Evolutionary conservation across 2,797 vertebrate species (phyloP), one percentile per base, ranked within the genome.

Genomic region (Antennarius maculatus): DNA sequence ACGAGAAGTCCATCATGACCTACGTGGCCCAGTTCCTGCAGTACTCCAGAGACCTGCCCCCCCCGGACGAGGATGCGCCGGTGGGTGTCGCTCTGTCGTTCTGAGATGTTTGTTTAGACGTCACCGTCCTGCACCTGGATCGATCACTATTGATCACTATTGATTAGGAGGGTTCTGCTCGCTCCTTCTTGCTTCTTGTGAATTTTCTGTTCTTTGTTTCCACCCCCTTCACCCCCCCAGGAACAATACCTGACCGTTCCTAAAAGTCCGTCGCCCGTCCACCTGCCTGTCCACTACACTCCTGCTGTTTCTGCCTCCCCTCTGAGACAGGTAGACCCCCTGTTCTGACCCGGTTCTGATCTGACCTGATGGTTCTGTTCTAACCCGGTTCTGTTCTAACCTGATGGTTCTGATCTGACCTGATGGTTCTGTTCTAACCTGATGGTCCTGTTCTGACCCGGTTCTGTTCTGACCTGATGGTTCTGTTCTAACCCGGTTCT

Each of bases 1-100:
- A 99, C 80, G 97, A 99, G 88, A 99, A 97, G 91, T 99, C 97
- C 39, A 96, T 99, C 84, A 99, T 99, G 95, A 99, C 96, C 1
- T 99, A 99, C 0, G 96, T 99, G 89, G 94, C 97, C 11, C 97
- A 98, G 88, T 99, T 99, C 88, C 92, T 99, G 45, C 95, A 95
- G 74, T 97, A 97, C 89, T 97, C 96, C 72, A 96, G 90, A 85
- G 94, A 94, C 23, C 55, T 82, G 17, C 82, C 84, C 3, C 61
- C 63, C 7, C 15, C 88, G 16, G 93, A 92, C 59, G 92, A 92
- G 2, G 91, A 91, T 18, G 57, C 86, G 77, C 92, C 94, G 95
- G 96, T 97, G 55, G 52, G 58, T 80, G 17, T 18, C 3, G 27
- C 28, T 56, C 2, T 9, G 0, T 0, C 1, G 8, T 39, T 16